Percentiles rank a stretch among this genome's conserved stretches.
Conservation (phyloP, 2,113 vertebrate species). For the Solenodon paradoxus region DNA sequence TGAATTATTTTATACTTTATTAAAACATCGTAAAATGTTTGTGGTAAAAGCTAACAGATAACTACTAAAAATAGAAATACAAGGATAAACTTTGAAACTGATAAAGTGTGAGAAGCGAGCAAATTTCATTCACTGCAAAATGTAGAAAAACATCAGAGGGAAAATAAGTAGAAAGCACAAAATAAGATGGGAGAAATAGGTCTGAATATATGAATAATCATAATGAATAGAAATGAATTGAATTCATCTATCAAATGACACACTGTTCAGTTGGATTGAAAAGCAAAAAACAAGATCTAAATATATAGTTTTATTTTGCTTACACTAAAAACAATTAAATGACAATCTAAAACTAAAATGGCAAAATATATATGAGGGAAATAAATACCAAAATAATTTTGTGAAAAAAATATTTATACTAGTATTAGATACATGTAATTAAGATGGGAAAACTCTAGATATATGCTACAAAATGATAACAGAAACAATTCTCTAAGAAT, state of each 20-base stretch:
- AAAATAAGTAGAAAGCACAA: neutral
- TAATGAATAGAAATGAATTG: neutral
- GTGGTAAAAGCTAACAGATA: neutral
- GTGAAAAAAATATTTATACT: neutral
- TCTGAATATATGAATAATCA: neutral
- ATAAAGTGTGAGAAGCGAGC: neutral
- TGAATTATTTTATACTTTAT: neutral
- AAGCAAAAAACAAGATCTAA: neutral
- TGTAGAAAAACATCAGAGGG: neutral
- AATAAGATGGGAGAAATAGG: neutral
- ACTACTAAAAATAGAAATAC: neutral
- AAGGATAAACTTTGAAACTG: neutral
- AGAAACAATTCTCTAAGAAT: neutral
- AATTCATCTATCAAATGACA: neutral
- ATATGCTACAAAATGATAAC: neutral
- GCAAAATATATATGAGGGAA: neutral
- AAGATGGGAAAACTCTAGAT: neutral
- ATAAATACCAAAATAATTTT: neutral
- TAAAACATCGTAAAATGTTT: neutral
- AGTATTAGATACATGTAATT: neutral
- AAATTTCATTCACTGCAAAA: neutral
- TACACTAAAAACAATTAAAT: neutral
- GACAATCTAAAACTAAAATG: neutral
- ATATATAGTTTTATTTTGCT: neutral
- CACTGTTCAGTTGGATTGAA: neutral